Percentiles rank a stretch among this genome's conserved stretches.
Conservation (phyloP, 2,888 invertebrate species). For the Autographa gamma region DNA sequence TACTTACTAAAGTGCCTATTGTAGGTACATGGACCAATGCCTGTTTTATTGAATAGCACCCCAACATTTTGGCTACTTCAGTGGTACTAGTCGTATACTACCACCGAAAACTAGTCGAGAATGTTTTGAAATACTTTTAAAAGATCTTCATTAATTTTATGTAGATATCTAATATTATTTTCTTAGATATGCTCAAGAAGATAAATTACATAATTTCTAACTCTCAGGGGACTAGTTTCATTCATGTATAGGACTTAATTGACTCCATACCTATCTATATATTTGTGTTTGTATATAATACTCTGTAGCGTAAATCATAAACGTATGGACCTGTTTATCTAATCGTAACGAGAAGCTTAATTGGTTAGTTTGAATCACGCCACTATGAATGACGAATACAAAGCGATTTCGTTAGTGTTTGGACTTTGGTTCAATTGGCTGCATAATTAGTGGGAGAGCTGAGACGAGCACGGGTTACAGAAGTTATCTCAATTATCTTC, state of each 20-base stretch:
- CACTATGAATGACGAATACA: constrained; percentile 78
- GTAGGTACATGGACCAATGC: too few relatives aligned
- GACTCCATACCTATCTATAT: constrained; percentile 8
- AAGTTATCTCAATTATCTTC: constrained; percentile 56
- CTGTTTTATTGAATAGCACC: too few relatives aligned
- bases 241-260: not conserved
- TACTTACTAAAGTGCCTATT: too few relatives aligned
- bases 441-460: constrained; percentile 37
- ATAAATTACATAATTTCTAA: not conserved
- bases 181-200: too few relatives aligned
- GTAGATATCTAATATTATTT: too few relatives aligned
- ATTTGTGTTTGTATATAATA: constrained; percentile 20
- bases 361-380: constrained; percentile 84
- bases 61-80: too few relatives aligned
- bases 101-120: too few relatives aligned
- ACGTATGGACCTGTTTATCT: constrained; percentile 72
- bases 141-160: too few relatives aligned
- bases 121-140: too few relatives aligned
- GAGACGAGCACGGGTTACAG: constrained; percentile 55
- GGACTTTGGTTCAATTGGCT: constrained; percentile 72
- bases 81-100: too few relatives aligned
- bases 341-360: constrained; percentile 75
- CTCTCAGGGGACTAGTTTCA: not conserved
- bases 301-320: constrained; percentile 55
- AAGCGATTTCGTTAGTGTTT: constrained; percentile 67